Base-by-base conservation (phyloP, 2,888 invertebrate genomes). In the Cynaeus angustus region DNA sequence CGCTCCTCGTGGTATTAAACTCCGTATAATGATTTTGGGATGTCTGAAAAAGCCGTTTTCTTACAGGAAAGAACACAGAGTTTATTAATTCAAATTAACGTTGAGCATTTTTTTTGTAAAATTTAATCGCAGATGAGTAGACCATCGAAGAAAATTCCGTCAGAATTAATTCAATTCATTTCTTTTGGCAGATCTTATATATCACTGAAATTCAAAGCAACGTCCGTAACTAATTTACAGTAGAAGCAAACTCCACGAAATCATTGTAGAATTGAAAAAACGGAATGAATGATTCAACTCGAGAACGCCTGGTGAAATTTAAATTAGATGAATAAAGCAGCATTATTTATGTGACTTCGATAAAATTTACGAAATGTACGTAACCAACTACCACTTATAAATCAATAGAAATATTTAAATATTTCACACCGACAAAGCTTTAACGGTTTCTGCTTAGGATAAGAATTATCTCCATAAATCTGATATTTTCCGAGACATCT, bases 331-430 rank as follows among this genome's bases (percentile, higher is more conserved):
- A 41, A 58, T 28, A 43, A 26, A 26, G 43, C 30, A 43, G 43
- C 9, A 43, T 38, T 56, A 56, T 56, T 41, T 58, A 43, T 38
- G 55, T 55, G 38, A n/a, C 38, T 55, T 38, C 55, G 16, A 38
- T 55, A 38, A 55, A 37, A 38, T 55, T 55, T 37, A 13, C 38
- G 30, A 37, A 37, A 37, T 21, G 38, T 55, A 43, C 38, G 56
- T 16, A 43, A 53, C 37, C 53, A 28, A 50, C 37, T 28, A 8
- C 41, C 43, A 43, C 26, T 43, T 43, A 43, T 41, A 41, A 58
- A 41, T 55, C 55, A 21, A 21, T 38, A 16, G 26, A 58, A 13
- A 43, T 21, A 58, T 10, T 58, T 58, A 12, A 37, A 38, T 50
- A 10, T 28, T 28, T 8, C 9, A 37, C 9, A 33, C 16, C 14